phyloP scores from a whole-genome alignment of 2,797 vertebrate species.

The Strix occidentalis region DNA sequence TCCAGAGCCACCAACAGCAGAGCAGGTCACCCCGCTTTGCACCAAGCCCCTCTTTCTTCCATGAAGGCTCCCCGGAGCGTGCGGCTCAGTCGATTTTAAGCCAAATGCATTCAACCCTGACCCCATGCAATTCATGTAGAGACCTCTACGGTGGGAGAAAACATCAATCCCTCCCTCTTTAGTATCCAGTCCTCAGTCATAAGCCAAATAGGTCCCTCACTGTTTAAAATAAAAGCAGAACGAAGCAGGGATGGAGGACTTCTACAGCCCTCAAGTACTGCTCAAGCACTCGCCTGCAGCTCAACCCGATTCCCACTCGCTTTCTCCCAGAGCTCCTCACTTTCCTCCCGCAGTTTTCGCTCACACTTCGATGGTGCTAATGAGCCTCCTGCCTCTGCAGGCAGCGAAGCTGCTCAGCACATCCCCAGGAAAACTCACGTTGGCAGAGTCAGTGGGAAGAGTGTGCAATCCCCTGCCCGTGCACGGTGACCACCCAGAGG shows the following conservation, averaged over 20 bases:
- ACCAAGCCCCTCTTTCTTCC: not conserved
- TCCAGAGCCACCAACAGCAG: rapidly evolving
- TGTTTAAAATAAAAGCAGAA: not conserved
- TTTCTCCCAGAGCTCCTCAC: not conserved
- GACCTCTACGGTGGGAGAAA: rapidly evolving
- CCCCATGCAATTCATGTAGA: rapidly evolving
- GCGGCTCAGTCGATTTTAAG: not conserved
- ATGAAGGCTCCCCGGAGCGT: not conserved
- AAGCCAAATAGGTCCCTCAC: not conserved
- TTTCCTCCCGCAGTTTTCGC: not conserved
- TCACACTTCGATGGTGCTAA: not conserved
- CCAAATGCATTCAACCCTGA: not conserved
- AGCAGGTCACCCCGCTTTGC: not conserved
- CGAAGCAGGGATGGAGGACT: not conserved
- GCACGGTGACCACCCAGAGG: rapidly evolving
- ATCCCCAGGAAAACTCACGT: not conserved
- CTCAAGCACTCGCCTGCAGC: not conserved
- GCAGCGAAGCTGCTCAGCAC: not conserved
- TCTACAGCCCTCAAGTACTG: not conserved
- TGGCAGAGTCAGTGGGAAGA: rapidly evolving
- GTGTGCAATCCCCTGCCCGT: rapidly evolving
- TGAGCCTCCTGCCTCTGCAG: not conserved
- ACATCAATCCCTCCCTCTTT: not conserved
- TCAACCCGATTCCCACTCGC: not conserved
- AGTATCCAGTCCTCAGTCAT: not conserved